Conservation (phyloP, 2,888 invertebrate genomes). For the Melanostoma scalare region DNA sequence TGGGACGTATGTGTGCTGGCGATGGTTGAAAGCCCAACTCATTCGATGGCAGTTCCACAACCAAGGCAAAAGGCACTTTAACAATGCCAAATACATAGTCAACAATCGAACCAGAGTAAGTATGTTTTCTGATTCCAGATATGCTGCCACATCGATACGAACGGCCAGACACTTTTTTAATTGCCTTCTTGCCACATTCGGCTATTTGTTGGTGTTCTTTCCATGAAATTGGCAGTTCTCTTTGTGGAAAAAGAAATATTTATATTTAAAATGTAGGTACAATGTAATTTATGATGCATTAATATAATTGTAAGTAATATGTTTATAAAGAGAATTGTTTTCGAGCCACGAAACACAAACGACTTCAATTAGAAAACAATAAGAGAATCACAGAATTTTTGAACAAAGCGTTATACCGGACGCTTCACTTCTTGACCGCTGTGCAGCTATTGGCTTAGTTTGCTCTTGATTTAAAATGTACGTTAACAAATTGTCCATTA, state of each 20-base stretch:
- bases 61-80: slow-evolving; percentile 79
- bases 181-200: slow-evolving; percentile 79
- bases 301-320: too few relatives aligned
- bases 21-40: slow-evolving; percentile 81
- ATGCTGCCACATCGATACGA: slow-evolving; percentile 81
- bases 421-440: too few relatives aligned
- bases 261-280: not conserved
- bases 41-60: slow-evolving; percentile 80
- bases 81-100: slow-evolving; percentile 81
- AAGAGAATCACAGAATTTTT: too few relatives aligned
- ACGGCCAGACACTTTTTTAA: slow-evolving; percentile 79
- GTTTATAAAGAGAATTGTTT: too few relatives aligned
- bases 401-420: too few relatives aligned
- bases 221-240: slow-evolving; percentile 77
- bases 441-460: too few relatives aligned
- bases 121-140: slow-evolving; percentile 77
- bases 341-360: too few relatives aligned
- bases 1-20: slow-evolving; percentile 77
- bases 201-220: slow-evolving; percentile 78
- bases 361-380: too few relatives aligned
- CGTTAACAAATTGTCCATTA: too few relatives aligned
- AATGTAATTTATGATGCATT: too few relatives aligned
- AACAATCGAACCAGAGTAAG: slow-evolving; percentile 80
- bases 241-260: slow-evolving; percentile 52
- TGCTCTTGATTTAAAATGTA: too few relatives aligned